Percentiles rank a stretch among this genome's conserved stretches.
Conservation (phyloP, 2,888 invertebrate species). For the Chouioia cunea region DNA sequence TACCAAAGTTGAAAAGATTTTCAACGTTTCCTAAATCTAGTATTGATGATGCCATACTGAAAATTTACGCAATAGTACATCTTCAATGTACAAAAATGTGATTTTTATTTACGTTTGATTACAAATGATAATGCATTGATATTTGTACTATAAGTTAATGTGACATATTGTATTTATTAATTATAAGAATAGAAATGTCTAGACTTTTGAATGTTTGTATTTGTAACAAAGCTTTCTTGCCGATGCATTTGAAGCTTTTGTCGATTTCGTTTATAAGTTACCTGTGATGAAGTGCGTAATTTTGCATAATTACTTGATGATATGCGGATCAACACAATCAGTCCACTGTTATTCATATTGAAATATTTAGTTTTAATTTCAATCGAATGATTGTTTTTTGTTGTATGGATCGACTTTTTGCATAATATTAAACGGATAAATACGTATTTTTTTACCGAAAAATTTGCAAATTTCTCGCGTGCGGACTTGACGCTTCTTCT, state of each 20-base stretch:
- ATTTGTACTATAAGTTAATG: no score
- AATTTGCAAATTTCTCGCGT: no score
- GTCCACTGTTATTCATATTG: no score
- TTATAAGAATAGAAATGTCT: constrained; percentile 1
- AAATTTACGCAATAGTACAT: constrained; percentile 27
- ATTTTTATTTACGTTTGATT: constrained; percentile 15
- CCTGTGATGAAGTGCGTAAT: constrained; percentile 43
- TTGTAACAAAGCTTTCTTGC: constrained; percentile 23
- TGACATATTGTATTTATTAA: no score
- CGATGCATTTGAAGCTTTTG: constrained; percentile 7
- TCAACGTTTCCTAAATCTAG: constrained; percentile 43
- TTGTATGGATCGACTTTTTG: no score
- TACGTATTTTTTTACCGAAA: no score
- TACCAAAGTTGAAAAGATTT: constrained; percentile 46
- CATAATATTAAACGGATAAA: no score
- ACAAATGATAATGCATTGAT: no score
- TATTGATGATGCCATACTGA: constrained; percentile 46
- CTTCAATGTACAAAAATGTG: constrained; percentile 15
- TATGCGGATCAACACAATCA: no score
- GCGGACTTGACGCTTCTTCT: no score
- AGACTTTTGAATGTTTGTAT: neutral
- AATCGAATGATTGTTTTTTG: no score
- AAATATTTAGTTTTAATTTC: no score
- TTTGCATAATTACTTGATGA: constrained; percentile 4
- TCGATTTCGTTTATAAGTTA: constrained; percentile 17